phyloP scores from a whole-genome alignment of 2,888 invertebrate species.

The Caenorhabditis sulstoni region DNA sequence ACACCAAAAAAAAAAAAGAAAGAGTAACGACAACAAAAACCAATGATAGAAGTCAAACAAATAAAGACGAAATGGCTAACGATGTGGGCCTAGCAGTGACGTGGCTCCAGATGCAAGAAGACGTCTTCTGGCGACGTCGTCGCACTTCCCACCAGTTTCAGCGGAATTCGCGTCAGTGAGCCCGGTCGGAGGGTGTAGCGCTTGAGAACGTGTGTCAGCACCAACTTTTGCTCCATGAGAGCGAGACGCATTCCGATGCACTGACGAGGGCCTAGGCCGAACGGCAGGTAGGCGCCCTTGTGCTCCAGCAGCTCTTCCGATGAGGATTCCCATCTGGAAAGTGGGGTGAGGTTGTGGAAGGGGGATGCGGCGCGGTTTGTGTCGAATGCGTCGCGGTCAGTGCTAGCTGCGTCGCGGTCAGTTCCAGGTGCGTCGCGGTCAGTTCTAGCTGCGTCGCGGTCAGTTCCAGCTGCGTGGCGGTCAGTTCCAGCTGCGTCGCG shows the following conservation, averaged over 20 bases:
- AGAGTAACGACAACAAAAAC: neutral
- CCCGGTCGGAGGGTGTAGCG: constrained; percentile 49
- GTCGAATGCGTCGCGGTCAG: too few species aligned
- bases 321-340: constrained; percentile 15
- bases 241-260: constrained; percentile 78
- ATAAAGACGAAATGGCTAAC: neutral
- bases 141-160: constrained; percentile 41
- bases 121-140: constrained; percentile 38
- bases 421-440: too few species aligned
- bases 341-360: too few species aligned
- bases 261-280: constrained; percentile 73
- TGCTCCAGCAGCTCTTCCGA: constrained; percentile 13
- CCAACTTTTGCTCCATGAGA: constrained; percentile 74
- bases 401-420: too few species aligned
- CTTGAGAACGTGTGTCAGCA: constrained; percentile 67
- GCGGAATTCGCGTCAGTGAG: constrained; percentile 17
- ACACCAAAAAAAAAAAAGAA: too few species aligned
- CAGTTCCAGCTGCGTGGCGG: too few species aligned
- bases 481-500: too few species aligned
- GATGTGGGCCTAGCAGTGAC: neutral
- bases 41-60: neutral
- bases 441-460: too few species aligned
- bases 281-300: constrained; percentile 51
- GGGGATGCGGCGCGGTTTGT: too few species aligned
- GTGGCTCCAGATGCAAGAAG: neutral